These are phyloP conservation scores for Stictocephala bisonia DNA, from an alignment of 2,888 invertebrate genomes.

Conservation along the genomic window DNA sequence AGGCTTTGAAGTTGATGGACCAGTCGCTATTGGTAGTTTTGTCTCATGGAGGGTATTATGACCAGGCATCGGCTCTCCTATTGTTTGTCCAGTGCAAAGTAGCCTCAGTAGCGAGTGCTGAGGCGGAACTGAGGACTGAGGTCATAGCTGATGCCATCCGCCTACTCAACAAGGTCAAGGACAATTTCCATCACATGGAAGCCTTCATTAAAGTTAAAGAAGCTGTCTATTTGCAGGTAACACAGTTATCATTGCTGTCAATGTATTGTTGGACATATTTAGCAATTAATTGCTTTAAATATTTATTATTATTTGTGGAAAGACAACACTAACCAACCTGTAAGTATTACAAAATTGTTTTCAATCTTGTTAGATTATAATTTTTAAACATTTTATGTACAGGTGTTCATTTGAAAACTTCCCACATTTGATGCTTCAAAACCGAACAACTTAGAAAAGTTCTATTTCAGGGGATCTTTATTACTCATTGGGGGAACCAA, in stretches of 20 bases:
- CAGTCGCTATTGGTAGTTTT: slow-evolving; percentile 77
- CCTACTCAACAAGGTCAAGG: slow-evolving; percentile 74
- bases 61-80: slow-evolving; percentile 80
- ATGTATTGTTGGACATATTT: too few relatives aligned
- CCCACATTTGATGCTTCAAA: too few relatives aligned
- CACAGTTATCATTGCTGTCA: slow-evolving; percentile 51
- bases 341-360: too few relatives aligned
- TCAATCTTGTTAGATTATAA: too few relatives aligned
- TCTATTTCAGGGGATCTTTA: too few relatives aligned
- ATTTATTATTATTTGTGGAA: too few relatives aligned
- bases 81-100: slow-evolving; percentile 83
- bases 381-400: too few relatives aligned
- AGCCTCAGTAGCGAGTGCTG: slow-evolving; percentile 69
- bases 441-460: too few relatives aligned
- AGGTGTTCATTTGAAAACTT: too few relatives aligned
- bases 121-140: slow-evolving; percentile 58
- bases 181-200: slow-evolving; percentile 78
- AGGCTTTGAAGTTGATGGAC: slow-evolving; percentile 78
- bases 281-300: too few relatives aligned
- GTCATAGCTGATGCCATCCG: slow-evolving; percentile 66
- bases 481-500: too few relatives aligned
- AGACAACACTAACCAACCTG: too few relatives aligned
- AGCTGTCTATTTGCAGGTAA: slow-evolving; percentile 76
- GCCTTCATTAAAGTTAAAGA: slow-evolving; percentile 81
- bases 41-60: slow-evolving; percentile 84